Percentiles rank a stretch among this genome's conserved stretches.
These are phyloP conservation scores for Stegastes partitus DNA, from an alignment of 2,113 vertebrate species.

Conservation along the genomic window DNA sequence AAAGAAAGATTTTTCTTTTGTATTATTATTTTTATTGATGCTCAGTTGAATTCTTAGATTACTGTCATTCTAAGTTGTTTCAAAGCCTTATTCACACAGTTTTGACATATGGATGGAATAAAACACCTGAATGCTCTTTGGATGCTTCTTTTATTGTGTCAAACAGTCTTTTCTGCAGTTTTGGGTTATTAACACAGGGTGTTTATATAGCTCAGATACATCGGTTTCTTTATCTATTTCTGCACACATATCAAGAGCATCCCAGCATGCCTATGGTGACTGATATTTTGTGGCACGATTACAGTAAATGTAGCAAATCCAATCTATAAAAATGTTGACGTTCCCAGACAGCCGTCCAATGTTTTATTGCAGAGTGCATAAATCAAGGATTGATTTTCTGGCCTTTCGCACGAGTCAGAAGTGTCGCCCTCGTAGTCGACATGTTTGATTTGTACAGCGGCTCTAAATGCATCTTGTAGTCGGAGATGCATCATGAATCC, in stretches of 20 bases:
- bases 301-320: neutral
- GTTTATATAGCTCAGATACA: neutral
- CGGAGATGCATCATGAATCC: conserved; percentile 13
- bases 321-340: neutral
- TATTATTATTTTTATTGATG: too few species aligned
- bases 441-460: conserved; percentile 6
- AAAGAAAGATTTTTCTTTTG: too few species aligned
- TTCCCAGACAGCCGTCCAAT: neutral
- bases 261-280: neutral
- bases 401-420: neutral
- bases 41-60: conserved; percentile 46
- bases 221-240: neutral
- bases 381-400: neutral
- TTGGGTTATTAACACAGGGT: too few species aligned
- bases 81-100: conserved; percentile 17
- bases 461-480: conserved; percentile 9
- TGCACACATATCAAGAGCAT: neutral
- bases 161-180: neutral
- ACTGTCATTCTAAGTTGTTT: conserved; percentile 5
- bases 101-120: conserved; percentile 36
- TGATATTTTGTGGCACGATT: neutral
- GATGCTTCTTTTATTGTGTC: neutral
- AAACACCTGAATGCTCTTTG: conserved; percentile 7
- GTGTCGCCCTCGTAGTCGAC: neutral
- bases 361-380: neutral